Evolutionary conservation across 2,797 vertebrate species (phyloP).

Genomic region (Lagorchestes hirsutus): DNA sequence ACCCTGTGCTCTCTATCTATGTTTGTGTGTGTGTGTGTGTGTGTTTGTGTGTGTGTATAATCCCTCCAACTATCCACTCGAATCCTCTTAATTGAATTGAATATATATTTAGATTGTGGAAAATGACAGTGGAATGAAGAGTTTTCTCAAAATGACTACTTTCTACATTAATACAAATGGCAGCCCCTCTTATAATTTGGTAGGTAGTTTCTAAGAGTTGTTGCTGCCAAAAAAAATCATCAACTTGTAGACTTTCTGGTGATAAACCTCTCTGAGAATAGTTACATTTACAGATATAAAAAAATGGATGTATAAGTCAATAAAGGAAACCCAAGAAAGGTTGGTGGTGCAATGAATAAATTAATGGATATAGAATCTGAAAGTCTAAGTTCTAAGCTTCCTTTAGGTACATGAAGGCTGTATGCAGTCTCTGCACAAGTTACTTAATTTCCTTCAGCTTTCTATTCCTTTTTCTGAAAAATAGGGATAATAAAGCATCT

Average conservation of each 20-base stretch:
- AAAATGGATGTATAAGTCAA: not conserved
- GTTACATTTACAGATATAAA: not conserved
- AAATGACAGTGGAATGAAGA: not conserved
- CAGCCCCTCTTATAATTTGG: not conserved
- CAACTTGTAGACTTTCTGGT: not conserved
- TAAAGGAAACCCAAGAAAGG: too few relatives aligned
- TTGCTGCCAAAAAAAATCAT: not conserved
- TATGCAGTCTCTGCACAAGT: not conserved
- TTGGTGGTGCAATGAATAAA: not conserved
- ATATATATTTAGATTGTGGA: not conserved
- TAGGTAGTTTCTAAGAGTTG: not conserved
- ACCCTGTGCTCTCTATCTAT: too few relatives aligned
- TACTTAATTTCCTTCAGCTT: too few relatives aligned
- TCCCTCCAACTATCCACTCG: too few relatives aligned
- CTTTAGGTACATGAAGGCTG: not conserved
- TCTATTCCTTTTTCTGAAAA: not conserved
- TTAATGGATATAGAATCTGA: not conserved
- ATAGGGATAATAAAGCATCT: not conserved
- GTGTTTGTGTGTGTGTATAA: too few relatives aligned
- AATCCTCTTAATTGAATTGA: not conserved
- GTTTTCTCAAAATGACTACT: not conserved
- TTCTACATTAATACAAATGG: too few relatives aligned
- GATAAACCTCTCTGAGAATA: not conserved
- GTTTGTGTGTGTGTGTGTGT: too few relatives aligned
- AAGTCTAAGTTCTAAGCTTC: not conserved